These are phyloP conservation scores for Chironex yamaguchii DNA, from an alignment of 30 jellyfish, hydroid and myxozoan species.

Conservation along the genomic window DNA sequence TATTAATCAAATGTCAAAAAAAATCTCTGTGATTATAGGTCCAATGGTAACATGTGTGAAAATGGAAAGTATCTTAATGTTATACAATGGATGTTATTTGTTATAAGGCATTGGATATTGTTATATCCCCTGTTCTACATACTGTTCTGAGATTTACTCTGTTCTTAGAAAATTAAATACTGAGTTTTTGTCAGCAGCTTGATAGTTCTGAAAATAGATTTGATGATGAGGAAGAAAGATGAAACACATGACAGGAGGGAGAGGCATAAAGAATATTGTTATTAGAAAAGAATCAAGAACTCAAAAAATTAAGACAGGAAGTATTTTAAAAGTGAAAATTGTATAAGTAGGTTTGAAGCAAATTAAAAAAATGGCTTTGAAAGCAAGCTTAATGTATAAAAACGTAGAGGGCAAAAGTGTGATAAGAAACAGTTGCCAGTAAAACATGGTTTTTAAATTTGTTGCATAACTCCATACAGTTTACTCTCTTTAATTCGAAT, in stretches of 20 bases:
- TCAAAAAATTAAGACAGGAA: neutral
- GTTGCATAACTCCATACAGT: slow-evolving; percentile 26
- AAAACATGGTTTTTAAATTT: neutral
- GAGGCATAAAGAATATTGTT: neutral
- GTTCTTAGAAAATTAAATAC: too few relatives aligned
- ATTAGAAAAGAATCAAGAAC: neutral
- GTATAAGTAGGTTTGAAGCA: slow-evolving; percentile 17
- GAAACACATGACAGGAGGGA: slow-evolving; percentile 1
- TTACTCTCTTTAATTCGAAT: too few relatives aligned
- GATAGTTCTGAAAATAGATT: neutral
- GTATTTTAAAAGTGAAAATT: neutral
- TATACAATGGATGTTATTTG: slow-evolving; percentile 28
- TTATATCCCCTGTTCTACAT: slow-evolving; percentile 39
- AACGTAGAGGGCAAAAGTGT: too few relatives aligned
- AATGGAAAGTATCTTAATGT: slow-evolving; percentile 57
- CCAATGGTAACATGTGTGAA: slow-evolving; percentile 23
- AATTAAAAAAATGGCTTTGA: neutral
- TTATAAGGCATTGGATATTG: slow-evolving; percentile 13
- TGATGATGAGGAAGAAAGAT: too few relatives aligned
- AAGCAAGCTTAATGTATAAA: too few relatives aligned
- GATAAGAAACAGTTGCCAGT: too few relatives aligned
- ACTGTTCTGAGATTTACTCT: slow-evolving; percentile 33
- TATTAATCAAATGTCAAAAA: slow-evolving; percentile 3
- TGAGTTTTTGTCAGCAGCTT: too few relatives aligned
- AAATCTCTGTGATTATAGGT: slow-evolving; percentile 55